Conservation (phyloP, 2,113 vertebrate genomes). For the Okapia johnstoni region DNA sequence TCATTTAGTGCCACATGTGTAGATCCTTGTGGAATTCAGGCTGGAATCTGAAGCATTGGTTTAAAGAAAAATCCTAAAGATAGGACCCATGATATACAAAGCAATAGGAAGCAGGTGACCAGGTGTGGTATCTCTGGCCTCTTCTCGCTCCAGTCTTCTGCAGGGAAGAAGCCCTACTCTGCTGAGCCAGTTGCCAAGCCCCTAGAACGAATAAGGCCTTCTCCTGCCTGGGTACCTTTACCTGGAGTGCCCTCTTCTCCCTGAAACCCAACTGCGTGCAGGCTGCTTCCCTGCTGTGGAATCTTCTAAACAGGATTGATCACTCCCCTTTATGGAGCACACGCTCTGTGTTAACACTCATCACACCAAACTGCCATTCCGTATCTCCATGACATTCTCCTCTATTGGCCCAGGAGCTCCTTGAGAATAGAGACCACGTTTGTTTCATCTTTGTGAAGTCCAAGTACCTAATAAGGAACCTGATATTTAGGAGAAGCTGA, state of each 20-base stretch:
- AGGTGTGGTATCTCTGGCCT: background rate
- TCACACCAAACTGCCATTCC: background rate
- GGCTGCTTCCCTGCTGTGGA: background rate
- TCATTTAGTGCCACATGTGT: background rate
- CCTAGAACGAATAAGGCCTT: background rate
- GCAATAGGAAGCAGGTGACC: background rate
- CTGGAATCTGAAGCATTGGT: background rate
- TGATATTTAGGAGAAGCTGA: background rate
- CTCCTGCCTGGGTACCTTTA: background rate
- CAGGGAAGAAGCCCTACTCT: background rate
- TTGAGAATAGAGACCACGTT: background rate
- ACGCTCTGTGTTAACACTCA: background rate
- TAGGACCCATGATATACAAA: background rate
- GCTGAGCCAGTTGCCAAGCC: background rate
- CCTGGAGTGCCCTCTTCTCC: background rate
- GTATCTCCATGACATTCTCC: background rate
- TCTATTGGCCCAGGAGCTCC: background rate
- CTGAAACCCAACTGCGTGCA: background rate
- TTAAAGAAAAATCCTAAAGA: background rate
- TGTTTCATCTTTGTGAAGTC: background rate
- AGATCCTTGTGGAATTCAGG: background rate
- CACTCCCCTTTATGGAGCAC: background rate
- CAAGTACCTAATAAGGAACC: background rate
- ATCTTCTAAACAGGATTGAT: background rate
- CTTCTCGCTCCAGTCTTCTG: background rate